These are phyloP conservation scores for Gobius niger DNA, from an alignment of 2,113 vertebrate species.

Conservation along the genomic window DNA sequence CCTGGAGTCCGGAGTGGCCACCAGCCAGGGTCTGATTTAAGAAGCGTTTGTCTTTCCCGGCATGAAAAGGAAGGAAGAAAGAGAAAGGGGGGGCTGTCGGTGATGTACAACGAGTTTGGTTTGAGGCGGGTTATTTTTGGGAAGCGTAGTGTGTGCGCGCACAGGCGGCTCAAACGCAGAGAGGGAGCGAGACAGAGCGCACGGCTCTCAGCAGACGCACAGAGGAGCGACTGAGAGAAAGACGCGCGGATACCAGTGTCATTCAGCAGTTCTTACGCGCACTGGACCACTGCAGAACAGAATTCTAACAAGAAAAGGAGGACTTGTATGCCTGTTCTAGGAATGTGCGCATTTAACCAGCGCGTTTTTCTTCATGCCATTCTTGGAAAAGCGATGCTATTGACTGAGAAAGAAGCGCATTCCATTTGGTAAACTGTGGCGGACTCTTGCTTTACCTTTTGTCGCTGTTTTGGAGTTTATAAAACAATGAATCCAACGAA, in stretches of 20 bases:
- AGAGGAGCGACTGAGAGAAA: conserved; percentile 45
- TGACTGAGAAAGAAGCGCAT: conserved; percentile 19
- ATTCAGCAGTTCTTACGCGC: conserved; percentile 32
- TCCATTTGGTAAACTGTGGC: conserved; percentile 43
- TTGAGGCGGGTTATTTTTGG: conserved; percentile 77
- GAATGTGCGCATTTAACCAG: conserved; percentile 8
- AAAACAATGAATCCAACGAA: conserved; percentile 30
- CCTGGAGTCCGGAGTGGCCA: conserved; percentile 69
- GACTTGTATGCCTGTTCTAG: conserved; percentile 7
- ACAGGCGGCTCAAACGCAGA: conserved; percentile 61
- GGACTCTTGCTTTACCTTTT: conserved; percentile 12
- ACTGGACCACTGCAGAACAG: conserved; percentile 54
- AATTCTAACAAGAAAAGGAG: conserved; percentile 22
- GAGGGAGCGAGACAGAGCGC: conserved; percentile 58
- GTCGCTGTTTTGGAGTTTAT: conserved; percentile 17
- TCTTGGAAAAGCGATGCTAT: conserved; percentile 43
- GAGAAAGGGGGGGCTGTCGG: conserved; percentile 54
- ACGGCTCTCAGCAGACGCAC: conserved; percentile 51
- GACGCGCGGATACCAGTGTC: conserved; percentile 53
- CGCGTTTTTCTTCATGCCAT: not conserved
- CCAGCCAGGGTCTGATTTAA: conserved; percentile 78
- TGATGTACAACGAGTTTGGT: conserved; percentile 66
- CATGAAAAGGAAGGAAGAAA: conserved; percentile 56
- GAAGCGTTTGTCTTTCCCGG: conserved; percentile 83
- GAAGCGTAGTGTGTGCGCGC: conserved; percentile 68